phyloP scores from a whole-genome alignment of 2,888 invertebrate genomes.

The Oasisia sp. region DNA sequence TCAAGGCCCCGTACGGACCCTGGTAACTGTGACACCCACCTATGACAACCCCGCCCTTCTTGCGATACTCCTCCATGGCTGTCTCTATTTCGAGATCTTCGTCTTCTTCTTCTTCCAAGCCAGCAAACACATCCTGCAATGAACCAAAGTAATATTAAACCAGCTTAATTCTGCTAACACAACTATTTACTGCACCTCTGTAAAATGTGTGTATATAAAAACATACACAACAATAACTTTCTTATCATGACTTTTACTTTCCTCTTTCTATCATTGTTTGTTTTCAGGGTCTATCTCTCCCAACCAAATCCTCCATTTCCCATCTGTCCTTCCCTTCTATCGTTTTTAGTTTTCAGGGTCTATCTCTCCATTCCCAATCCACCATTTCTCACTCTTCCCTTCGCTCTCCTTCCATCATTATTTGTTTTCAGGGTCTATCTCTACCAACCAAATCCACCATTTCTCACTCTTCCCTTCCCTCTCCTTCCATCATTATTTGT shows the following conservation, averaged over 20 bases:
- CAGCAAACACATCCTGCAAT: slow-evolving; percentile 77
- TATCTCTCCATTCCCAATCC: neutral
- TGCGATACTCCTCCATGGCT: slow-evolving; percentile 66
- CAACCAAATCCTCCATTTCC: too few relatives aligned
- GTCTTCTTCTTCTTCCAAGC: slow-evolving; percentile 83
- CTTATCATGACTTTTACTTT: too few relatives aligned
- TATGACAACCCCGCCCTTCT: slow-evolving; percentile 48
- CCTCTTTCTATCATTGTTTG: too few relatives aligned
- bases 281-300: too few relatives aligned
- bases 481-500: too few relatives aligned
- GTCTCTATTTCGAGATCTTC: slow-evolving; percentile 88
- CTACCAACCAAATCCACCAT: neutral
- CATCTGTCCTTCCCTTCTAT: too few relatives aligned
- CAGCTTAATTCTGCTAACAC: neutral
- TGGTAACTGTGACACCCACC: slow-evolving; percentile 37
- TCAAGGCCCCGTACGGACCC: too few relatives aligned
- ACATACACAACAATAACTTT: too few relatives aligned
- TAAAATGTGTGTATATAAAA: too few relatives aligned
- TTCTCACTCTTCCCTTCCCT: neutral
- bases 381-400: too few relatives aligned
- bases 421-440: neutral
- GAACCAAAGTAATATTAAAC: slow-evolving; percentile 27
- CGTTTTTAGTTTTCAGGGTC: neutral
- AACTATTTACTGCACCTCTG: too few relatives aligned
- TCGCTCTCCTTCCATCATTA: too few relatives aligned